Percentiles rank a stretch among this genome's conserved stretches.
These are phyloP conservation scores for Aplochiton taeniatus DNA, from an alignment of 2,797 vertebrate species.

Conservation along the genomic window DNA sequence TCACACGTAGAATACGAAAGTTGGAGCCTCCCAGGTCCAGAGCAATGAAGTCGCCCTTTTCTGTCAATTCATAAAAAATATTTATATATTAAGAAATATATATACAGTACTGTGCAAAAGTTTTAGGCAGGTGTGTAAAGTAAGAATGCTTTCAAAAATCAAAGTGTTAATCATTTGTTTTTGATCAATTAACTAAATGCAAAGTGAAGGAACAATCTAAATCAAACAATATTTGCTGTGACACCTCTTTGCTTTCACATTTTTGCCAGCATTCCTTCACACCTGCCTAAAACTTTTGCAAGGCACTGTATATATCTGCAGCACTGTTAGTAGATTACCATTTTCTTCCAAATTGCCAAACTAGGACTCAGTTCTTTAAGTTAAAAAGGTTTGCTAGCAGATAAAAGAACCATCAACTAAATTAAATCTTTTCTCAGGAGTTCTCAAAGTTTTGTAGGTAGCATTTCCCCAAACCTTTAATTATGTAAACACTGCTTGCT, in stretches of 20 bases:
- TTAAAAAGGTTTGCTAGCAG: neutral
- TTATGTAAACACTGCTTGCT: constrained; percentile 2
- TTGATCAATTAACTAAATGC: too few relatives aligned
- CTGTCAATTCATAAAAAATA: constrained; percentile 65
- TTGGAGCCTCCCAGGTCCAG: constrained; percentile 94
- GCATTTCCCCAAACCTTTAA: neutral
- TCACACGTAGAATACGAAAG: constrained; percentile 93
- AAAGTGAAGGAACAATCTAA: too few relatives aligned
- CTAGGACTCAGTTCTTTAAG: neutral
- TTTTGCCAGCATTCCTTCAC: too few relatives aligned
- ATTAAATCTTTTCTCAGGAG: neutral
- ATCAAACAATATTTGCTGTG: too few relatives aligned
- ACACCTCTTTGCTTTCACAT: too few relatives aligned
- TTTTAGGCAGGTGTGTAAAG: too few relatives aligned
- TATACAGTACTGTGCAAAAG: too few relatives aligned
- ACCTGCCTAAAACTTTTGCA: too few relatives aligned
- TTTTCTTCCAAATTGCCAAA: neutral
- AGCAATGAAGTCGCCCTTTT: constrained; percentile 98
- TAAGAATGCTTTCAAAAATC: too few relatives aligned
- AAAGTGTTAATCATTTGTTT: too few relatives aligned
- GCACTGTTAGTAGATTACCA: neutral
- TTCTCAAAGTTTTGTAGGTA: neutral
- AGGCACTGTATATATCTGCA: too few relatives aligned
- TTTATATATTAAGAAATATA: too few relatives aligned
- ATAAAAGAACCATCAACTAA: neutral